Base-by-base conservation (phyloP, 2,888 invertebrate genomes). In the Melipona bicolor region DNA sequence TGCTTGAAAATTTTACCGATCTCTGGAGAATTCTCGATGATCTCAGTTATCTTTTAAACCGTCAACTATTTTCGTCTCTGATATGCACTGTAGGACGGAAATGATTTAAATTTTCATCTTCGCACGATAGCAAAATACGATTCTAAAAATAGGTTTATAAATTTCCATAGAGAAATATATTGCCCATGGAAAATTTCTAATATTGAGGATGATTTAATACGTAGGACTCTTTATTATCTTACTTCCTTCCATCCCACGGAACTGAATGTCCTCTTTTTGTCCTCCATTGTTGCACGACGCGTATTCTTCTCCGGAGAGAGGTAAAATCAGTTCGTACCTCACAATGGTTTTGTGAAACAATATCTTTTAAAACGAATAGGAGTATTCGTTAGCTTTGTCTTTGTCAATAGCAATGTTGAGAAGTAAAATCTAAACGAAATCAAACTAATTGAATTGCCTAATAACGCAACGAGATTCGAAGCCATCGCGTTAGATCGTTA, bases 311-410 rank as follows among this genome's bases (percentile, higher is more conserved):
- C 32, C 52, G 2, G 13, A 56, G 21, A 6, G 24, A 49, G n/a
- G 24, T 27, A n/a, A 78, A 78, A 61, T 59, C 61, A 78, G 32
- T 59, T 52, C 11, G 54, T 50, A 17, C 43, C 61, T 49, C 49
- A 54, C 68, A 68, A 72, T 68, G 27, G 52, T 49, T 79, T 68
- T 67, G 17, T 27, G 68, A 78, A 62, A 81, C 72, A 67, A 61
- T 81, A 67, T 71, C 65, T 71, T 65, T 61, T 59, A 68, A 61
- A 71, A 71, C 32, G 36, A 27, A 32, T 17, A 15, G 32, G 43
- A 21, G n/a, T n/a, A 67, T 77, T 65, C 69, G n/a, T 65, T 21
- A 36, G 21, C 4, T 56, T 64, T 6, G 13, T 19, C 6, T 3
- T 52, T 11, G 2, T 0, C 11, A 24, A 21, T 50, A 19, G 27